A percentile compares a stretch with the other conserved stretches of the same genome.
These are phyloP conservation scores for Helicolenus hilgendorfi DNA, from an alignment of 2,797 vertebrate genomes.

Conservation along the genomic window DNA sequence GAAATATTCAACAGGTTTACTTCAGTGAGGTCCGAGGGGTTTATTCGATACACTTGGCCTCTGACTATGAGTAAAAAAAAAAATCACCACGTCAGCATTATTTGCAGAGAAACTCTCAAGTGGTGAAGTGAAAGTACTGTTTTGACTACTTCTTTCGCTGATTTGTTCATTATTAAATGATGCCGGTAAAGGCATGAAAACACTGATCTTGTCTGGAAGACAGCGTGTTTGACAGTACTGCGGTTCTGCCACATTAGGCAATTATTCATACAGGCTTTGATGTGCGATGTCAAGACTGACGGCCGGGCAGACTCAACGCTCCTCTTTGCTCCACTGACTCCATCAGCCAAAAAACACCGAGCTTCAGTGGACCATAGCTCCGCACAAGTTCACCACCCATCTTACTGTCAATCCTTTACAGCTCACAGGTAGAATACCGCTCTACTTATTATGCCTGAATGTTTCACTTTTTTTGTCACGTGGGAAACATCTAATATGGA, in stretches of 20 bases:
- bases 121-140: background rate
- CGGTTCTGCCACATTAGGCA: slow-evolving; percentile 74
- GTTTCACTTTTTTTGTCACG: background rate
- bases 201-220: slow-evolving; percentile 49
- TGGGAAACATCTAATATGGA: background rate
- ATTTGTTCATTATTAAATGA: slow-evolving; percentile 63
- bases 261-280: slow-evolving; percentile 76
- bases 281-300: slow-evolving; percentile 63
- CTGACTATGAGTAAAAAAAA: slow-evolving; percentile 45
- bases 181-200: slow-evolving; percentile 28
- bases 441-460: slow-evolving; percentile 24
- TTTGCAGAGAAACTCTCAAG: slow-evolving; percentile 7
- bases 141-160: slow-evolving; percentile 1
- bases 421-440: slow-evolving; percentile 46
- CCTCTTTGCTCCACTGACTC: slow-evolving; percentile 68
- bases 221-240: slow-evolving; percentile 44
- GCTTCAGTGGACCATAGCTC: slow-evolving; percentile 55
- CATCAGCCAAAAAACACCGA: slow-evolving; percentile 61
- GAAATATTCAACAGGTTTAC: slow-evolving; percentile 77
- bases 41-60: slow-evolving; percentile 8
- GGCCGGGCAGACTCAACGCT: slow-evolving; percentile 41
- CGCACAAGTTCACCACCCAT: slow-evolving; percentile 27
- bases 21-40: slow-evolving; percentile 26
- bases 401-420: slow-evolving; percentile 48
- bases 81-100: slow-evolving; percentile 39